These are phyloP conservation scores for Dipus sagitta DNA, from an alignment of 2,797 vertebrate species.

Conservation along the genomic window DNA sequence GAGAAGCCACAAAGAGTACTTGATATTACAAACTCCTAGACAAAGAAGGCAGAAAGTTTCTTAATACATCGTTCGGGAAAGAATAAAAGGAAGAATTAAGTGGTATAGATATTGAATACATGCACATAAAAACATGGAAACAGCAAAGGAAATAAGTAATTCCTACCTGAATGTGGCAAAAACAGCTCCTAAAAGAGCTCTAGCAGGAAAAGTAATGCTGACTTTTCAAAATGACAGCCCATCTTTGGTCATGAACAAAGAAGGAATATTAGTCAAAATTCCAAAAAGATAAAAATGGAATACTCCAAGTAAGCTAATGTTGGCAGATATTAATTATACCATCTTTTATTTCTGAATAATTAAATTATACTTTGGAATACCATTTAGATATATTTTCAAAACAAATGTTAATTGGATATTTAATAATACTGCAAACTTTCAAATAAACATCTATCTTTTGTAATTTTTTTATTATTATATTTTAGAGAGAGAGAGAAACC, in stretches of 20 bases:
- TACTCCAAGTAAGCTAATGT: neutral
- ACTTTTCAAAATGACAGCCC: slow-evolving; percentile 19
- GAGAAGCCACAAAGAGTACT: neutral
- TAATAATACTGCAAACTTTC: neutral
- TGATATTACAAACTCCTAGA: neutral
- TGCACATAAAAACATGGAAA: neutral
- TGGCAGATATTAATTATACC: neutral
- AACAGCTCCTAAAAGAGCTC: neutral
- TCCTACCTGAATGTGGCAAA: neutral
- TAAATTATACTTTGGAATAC: slow-evolving; percentile 10
- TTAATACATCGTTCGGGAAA: neutral
- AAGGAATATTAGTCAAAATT: neutral
- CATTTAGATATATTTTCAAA: slow-evolving; percentile 9
- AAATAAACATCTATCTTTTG: too few relatives aligned
- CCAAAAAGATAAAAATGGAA: neutral
- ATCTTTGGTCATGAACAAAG: slow-evolving; percentile 26
- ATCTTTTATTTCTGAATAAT: slow-evolving; percentile 43
- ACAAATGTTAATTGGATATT: neutral
- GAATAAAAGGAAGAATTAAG: neutral
- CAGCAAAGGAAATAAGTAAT: slow-evolving; percentile 3
- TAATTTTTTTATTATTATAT: too few relatives aligned
- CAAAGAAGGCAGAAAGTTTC: neutral
- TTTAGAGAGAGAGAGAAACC: too few relatives aligned
- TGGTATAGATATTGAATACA: neutral
- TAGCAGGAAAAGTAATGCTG: neutral